Percentiles rank a stretch among this genome's conserved stretches.
Conservation (phyloP, 2,888 invertebrate species). For the Mesorhabditis sp. region DNA sequence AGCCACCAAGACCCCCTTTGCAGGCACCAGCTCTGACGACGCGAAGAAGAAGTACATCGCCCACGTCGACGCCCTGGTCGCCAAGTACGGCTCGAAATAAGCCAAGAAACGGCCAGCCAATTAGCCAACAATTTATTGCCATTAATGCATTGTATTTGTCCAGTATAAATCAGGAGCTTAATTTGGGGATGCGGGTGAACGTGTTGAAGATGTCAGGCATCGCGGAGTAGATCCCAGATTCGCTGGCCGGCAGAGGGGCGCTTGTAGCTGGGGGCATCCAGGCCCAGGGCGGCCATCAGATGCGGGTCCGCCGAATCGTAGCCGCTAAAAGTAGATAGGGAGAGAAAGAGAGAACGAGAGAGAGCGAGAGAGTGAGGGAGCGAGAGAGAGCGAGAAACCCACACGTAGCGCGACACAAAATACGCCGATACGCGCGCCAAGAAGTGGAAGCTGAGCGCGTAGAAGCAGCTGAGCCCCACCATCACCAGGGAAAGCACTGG, state of each 20-base stretch:
- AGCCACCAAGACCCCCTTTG: background rate
- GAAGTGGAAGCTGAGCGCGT: background rate
- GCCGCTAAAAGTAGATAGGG: background rate
- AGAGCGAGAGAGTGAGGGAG: background rate
- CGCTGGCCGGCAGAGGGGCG: background rate
- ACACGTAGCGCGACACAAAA: background rate
- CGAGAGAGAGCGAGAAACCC: background rate
- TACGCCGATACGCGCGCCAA: background rate
- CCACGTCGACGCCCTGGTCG: slow-evolving; percentile 17
- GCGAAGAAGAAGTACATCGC: slow-evolving; percentile 18
- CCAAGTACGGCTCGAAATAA: slow-evolving; percentile 16
- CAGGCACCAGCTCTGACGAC: slow-evolving; percentile 17
- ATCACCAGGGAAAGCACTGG: background rate
- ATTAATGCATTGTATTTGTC: no score
- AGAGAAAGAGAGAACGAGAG: background rate
- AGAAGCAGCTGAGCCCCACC: background rate
- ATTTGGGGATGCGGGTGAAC: no score
- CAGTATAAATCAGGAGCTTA: no score
- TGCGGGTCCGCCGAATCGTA: background rate
- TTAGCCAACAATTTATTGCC: no score
- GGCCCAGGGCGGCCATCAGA: background rate
- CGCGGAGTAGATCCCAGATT: background rate
- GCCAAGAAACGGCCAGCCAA: background rate
- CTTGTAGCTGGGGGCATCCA: background rate
- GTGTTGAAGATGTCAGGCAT: no score